Conservation (phyloP, 23 tunicate genomes). For the Aplidium turbinatum region DNA sequence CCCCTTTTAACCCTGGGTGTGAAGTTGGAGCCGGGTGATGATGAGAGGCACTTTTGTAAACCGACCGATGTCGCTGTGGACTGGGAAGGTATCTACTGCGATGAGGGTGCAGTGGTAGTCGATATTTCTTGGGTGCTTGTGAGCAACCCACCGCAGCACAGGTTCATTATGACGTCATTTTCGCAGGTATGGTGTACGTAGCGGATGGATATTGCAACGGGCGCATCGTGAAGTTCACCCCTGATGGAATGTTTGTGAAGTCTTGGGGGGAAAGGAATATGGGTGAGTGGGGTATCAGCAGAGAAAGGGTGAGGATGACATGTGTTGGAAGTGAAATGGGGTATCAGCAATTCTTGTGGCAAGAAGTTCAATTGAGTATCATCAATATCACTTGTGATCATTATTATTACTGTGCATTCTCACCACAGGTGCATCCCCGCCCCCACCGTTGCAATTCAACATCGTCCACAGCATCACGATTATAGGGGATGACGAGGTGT, state of each 20-base stretch:
- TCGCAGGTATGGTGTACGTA: conserved; percentile 69
- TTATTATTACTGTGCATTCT: too few species aligned
- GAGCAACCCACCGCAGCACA: neutral
- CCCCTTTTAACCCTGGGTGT: conserved; percentile 62
- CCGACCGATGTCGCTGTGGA: conserved; percentile 93
- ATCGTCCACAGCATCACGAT: conserved; percentile 61
- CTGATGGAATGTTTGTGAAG: conserved; percentile 47
- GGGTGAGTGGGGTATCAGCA: too few species aligned
- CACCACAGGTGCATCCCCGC: neutral
- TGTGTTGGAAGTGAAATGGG: too few species aligned
- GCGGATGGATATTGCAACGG: conserved; percentile 98
- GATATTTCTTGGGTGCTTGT: too few species aligned
- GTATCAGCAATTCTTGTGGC: too few species aligned
- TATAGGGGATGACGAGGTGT: conserved; percentile 30
- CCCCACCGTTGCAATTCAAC: conserved; percentile 31
- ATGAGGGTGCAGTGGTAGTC: too few species aligned
- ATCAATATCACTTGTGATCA: too few species aligned
- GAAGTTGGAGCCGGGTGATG: conserved; percentile 61
- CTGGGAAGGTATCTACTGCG: conserved; percentile 57
- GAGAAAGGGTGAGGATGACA: too few species aligned
- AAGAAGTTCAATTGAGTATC: too few species aligned
- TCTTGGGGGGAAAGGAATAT: conserved; percentile 74
- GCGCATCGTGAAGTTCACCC: conserved; percentile 62
- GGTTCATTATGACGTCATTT: neutral
- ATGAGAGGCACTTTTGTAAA: conserved; percentile 79